A percentile compares a stretch with the other conserved stretches of the same genome.
These are phyloP conservation scores for Dendronephthya gigantea DNA, from an alignment of 64 coral and sea anemone species.

Conservation along the genomic window DNA sequence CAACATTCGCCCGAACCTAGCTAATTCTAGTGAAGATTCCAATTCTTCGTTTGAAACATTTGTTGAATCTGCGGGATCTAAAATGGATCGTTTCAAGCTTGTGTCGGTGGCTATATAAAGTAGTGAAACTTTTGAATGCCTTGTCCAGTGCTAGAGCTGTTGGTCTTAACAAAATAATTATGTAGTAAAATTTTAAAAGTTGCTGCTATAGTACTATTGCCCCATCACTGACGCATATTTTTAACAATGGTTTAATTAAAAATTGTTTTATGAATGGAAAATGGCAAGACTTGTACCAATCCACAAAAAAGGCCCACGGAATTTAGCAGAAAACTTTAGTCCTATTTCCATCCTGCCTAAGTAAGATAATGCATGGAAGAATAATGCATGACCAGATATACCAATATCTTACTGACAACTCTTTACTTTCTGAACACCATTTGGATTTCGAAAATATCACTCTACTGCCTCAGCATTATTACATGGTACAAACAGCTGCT, in stretches of 20 bases:
- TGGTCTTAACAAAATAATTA: not conserved
- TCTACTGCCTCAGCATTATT: not conserved
- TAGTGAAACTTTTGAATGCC: no score
- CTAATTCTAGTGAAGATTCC: not conserved
- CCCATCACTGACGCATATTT: no score
- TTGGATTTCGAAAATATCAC: not conserved
- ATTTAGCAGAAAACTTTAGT: no score
- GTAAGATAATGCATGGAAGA: not conserved
- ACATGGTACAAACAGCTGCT: not conserved
- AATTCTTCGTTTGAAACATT: not conserved
- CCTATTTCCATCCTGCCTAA: no score
- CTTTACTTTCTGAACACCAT: not conserved
- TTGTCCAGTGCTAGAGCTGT: not conserved
- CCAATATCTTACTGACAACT: not conserved
- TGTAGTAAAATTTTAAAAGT: not conserved
- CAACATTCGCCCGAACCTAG: not conserved
- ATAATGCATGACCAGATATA: not conserved
- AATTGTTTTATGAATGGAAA: no score
- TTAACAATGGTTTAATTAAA: no score
- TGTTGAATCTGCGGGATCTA: not conserved
- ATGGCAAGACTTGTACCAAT: no score
- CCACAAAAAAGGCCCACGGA: no score
- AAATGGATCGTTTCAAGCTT: not conserved
- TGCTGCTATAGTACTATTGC: no score
- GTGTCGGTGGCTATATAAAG: not conserved